Evolutionary conservation across 2,888 invertebrate species (phyloP), one percentile per base, ranked within the genome.

Genomic region (Merodon equestris): DNA sequence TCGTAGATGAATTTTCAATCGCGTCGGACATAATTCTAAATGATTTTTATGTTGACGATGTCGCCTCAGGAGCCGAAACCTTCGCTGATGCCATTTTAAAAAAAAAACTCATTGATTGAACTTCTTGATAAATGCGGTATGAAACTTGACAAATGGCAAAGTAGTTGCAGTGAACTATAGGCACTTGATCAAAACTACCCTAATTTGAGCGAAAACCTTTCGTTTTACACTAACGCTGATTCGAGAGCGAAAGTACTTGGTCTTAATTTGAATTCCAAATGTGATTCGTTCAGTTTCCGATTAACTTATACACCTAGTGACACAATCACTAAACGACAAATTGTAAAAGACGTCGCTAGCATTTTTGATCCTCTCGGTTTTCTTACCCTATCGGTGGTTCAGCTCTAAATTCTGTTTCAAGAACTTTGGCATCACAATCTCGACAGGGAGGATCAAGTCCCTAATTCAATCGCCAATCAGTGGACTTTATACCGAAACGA

Each of bases 341-440:
- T 57, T 3, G 42, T 67, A 7, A 7, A 42, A n/a, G 57, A 51
- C 7, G n/a, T 57, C 1, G 67, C 57, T 12, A 9, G 66, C 1
- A 51, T 54, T 13, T 64, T 64, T 13, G 54, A 64, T 38, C 54
- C 64, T 9, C 54, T 53, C 12, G 64, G 53, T 3, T 64, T 64
- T 47, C 17, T 64, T 9, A n/a, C 47, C n/a, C 64, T 38, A 18
- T 38, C 64, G 1, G 47, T 47, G 2, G 14, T 64, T 1, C 18
- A 9, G 5, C 12, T 64, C 7, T 54, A 64, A 45, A 48, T 54
- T n/a, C 15, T 63, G 9, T 44, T 63, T 5, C 44, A 63, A 9
- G 44, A 45, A 3, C 34, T 63, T 5, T 63, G 53, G 45, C 15
- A 53, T 44, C 27, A 3, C 12, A 63, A 44, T 9, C 13, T 63